A percentile compares a stretch with the other conserved stretches of the same genome.
Conservation (phyloP, 1,140 invertebrate genomes). For the Uloborus diversus region DNA sequence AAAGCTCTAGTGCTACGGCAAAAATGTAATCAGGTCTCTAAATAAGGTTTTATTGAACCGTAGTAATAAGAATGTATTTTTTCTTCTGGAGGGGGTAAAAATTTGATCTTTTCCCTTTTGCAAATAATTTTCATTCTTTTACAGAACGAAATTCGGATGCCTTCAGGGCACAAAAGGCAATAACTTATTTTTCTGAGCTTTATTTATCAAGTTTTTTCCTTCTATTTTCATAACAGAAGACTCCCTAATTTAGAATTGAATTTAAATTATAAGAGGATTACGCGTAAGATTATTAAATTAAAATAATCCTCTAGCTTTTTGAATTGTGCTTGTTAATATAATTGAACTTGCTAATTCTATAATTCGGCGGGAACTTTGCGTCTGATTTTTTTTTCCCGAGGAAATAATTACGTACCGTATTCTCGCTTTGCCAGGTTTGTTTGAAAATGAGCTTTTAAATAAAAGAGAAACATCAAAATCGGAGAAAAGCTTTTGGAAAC, state of each 20-base stretch:
- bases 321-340: conserved; percentile 19
- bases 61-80: not conserved
- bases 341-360: conserved; percentile 29
- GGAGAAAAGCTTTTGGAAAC: not conserved
- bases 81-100: not conserved
- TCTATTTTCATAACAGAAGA: not conserved
- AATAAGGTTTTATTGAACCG: conserved; percentile 10
- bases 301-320: conserved; percentile 42
- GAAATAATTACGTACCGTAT: conserved; percentile 33
- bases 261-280: conserved; percentile 27
- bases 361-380: not conserved
- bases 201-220: conserved; percentile 3
- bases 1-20: not conserved
- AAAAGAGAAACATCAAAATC: conserved; percentile 21
- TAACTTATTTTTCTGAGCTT: not conserved
- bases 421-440: conserved; percentile 2
- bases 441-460: conserved; percentile 29
- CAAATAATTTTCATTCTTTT: not conserved
- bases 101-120: not conserved
- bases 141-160: not conserved
- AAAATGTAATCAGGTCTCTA: conserved; percentile 24
- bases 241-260: conserved; percentile 19
- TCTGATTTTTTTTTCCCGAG: not conserved
- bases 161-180: conserved; percentile 11
- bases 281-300: conserved; percentile 34